Conservation (phyloP, 92 coral and sea anemone species). For the Epizoanthus stellaris region DNA sequence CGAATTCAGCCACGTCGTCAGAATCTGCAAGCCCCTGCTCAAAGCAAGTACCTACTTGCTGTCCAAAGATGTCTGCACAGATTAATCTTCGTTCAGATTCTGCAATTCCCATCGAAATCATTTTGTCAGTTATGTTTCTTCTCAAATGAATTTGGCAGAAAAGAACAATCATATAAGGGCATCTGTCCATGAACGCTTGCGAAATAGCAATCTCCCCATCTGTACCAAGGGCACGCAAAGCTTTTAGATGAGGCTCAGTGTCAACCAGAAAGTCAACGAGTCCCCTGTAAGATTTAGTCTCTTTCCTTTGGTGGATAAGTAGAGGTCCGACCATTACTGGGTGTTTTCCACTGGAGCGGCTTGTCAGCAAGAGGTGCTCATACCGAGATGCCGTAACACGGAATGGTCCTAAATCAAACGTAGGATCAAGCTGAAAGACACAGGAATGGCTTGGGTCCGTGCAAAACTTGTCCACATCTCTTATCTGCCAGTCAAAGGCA, state of each 20-base stretch:
- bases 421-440: slow-evolving; percentile 54
- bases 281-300: slow-evolving; percentile 14
- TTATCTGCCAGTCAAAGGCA: slow-evolving; percentile 46
- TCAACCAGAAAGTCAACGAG: slow-evolving; percentile 42
- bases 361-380: slow-evolving; percentile 47
- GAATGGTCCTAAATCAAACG: slow-evolving; percentile 58
- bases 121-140: slow-evolving; percentile 26
- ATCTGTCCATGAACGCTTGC: slow-evolving; percentile 49
- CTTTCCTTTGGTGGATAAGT: slow-evolving; percentile 43
- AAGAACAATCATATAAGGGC: slow-evolving; percentile 16
- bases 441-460: slow-evolving; percentile 47
- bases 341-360: slow-evolving; percentile 47
- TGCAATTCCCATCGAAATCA: slow-evolving; percentile 41
- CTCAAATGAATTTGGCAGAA: slow-evolving; percentile 40
- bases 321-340: slow-evolving; percentile 63
- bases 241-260: slow-evolving; percentile 32
- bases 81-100: slow-evolving; percentile 22
- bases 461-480: slow-evolving; percentile 38
- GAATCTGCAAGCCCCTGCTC: slow-evolving; percentile 53
- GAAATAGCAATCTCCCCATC: slow-evolving; percentile 62
- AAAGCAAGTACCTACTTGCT: slow-evolving; percentile 44
- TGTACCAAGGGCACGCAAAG: slow-evolving; percentile 53
- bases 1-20: slow-evolving; percentile 49
- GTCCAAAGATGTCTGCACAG: slow-evolving; percentile 52
- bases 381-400: slow-evolving; percentile 58